Base-by-base conservation (phyloP, 2,113 vertebrate genomes). In the Nycticorax nycticorax region DNA sequence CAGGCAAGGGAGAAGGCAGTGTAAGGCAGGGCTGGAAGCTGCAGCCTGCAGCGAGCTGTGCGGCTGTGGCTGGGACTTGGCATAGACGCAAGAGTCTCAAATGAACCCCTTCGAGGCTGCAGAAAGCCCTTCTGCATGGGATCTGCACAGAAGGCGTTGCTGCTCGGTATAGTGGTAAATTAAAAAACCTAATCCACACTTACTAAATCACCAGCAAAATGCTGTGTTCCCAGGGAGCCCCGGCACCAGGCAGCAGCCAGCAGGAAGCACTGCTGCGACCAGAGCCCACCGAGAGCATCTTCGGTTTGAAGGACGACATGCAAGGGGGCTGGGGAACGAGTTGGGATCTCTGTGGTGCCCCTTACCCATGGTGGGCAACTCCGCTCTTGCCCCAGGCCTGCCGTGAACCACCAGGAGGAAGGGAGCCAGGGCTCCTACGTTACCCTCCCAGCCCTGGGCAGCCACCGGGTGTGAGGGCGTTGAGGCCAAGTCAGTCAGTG, bases 401-500 rank as follows among this genome's bases (percentile, higher is more conserved):
- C 60, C 4, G 1, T 1, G 8, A 41, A 28, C 12, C 33, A 18
- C 10, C 0, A 0, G 43, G 48, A 75, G 26, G 57, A 45, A 67
- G 27, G n/a, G n/a, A 69, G 13, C 48, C 27, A 14, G 28, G 55
- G 63, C 16, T 59, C 37, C 60, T 1, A 2, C 6, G 0, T 33
- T 14, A 26, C 48, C 28, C 48, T 45, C 41, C 64, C 43, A 41
- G 43, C 48, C 78, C 24, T 9, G 32, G 48, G 68, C 39, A 80
- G 37, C 47, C 2, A 1, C 47, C 3, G 3, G 43, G 22, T 5
- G 1, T 1, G 0, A 32, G 28, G 64, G 71, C 8, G 2, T 0
- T 10, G 63, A n/a, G 53, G 59, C 26, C 78, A 57, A 43, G n/a
- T 5, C n/a, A 45, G 13, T 17, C 3, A 1, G 37, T 2, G 0